Evolutionary conservation across 2,113 vertebrate species (phyloP).

Genomic region (Cyprinodon variegatus): DNA sequence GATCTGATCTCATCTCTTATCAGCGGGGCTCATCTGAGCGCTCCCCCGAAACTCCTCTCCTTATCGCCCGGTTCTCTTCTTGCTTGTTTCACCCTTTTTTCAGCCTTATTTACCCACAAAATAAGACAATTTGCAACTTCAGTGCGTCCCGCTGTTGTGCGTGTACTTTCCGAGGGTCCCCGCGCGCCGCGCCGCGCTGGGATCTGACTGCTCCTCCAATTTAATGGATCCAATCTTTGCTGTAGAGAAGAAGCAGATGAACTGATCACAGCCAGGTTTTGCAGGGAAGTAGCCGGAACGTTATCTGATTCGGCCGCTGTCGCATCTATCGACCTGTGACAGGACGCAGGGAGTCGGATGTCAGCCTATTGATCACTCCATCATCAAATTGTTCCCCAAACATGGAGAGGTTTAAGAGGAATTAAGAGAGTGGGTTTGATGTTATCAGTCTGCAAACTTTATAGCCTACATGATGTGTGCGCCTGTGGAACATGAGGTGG

Average conservation of each 20-base stretch:
- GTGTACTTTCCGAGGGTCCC: slow-evolving; percentile 49
- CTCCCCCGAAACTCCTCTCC: slow-evolving; percentile 45
- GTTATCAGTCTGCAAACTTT: slow-evolving; percentile 56
- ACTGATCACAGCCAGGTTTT: slow-evolving; percentile 40
- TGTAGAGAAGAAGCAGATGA: slow-evolving; percentile 53
- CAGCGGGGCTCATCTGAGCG: slow-evolving; percentile 33
- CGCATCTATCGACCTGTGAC: slow-evolving; percentile 76
- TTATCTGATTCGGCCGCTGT: slow-evolving; percentile 64
- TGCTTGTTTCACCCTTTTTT: slow-evolving; percentile 25
- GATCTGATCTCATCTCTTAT: slow-evolving; percentile 49
- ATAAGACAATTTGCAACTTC: slow-evolving; percentile 62
- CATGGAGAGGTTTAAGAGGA: slow-evolving; percentile 14
- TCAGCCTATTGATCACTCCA: slow-evolving; percentile 71
- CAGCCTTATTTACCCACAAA: slow-evolving; percentile 23
- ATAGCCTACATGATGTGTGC: slow-evolving; percentile 1
- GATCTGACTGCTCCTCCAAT: not conserved
- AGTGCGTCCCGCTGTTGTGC: slow-evolving; percentile 46
- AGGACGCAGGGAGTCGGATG: slow-evolving; percentile 73
- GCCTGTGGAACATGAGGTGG: not conserved
- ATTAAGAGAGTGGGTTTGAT: slow-evolving; percentile 21
- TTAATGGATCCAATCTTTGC: not conserved
- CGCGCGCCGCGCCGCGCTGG: not conserved
- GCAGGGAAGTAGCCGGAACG: slow-evolving; percentile 52
- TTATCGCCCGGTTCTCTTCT: slow-evolving; percentile 16
- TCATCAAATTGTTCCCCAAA: slow-evolving; percentile 64